Percentiles rank a stretch among this genome's conserved stretches.
phyloP scores from a whole-genome alignment of 92 coral and sea anemone species.

The Palythoa grandis region DNA sequence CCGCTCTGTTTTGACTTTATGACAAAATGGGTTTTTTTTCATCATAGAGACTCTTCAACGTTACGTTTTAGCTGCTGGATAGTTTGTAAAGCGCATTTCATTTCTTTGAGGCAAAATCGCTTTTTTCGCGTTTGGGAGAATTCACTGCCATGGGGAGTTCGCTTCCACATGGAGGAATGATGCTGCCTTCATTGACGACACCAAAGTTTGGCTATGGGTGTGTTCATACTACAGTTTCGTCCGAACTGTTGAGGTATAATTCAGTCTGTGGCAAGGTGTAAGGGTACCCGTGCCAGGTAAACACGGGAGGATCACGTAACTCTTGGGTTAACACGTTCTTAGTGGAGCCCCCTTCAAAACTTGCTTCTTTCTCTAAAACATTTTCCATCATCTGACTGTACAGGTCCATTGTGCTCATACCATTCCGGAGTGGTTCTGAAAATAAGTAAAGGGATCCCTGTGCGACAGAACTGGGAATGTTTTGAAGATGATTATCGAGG shows the following conservation, averaged over 20 bases:
- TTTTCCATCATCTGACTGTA: constrained; percentile 38
- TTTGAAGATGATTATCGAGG: background rate
- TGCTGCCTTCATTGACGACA: too few species aligned
- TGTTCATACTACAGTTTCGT: constrained; percentile 24
- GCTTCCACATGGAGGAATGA: too few species aligned
- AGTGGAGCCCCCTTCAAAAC: background rate
- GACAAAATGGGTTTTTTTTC: too few species aligned
- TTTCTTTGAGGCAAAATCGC: too few species aligned
- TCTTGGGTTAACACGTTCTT: background rate
- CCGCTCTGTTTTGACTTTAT: too few species aligned
- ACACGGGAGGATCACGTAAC: background rate
- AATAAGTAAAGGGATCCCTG: background rate
- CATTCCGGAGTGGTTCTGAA: background rate
- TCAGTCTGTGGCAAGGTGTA: constrained; percentile 12
- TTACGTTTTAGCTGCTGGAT: too few species aligned
- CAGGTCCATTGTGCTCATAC: background rate
- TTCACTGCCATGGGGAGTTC: too few species aligned
- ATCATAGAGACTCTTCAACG: too few species aligned
- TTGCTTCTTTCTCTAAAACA: constrained; percentile 33
- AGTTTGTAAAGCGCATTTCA: too few species aligned
- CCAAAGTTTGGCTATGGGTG: background rate
- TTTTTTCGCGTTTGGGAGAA: too few species aligned
- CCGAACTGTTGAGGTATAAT: constrained; percentile 6
- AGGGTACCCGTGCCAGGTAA: constrained; percentile 4
- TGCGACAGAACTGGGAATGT: background rate